Conservation (phyloP, 92 coral and sea anemone genomes). For the Parazoanthus atlanticus region DNA sequence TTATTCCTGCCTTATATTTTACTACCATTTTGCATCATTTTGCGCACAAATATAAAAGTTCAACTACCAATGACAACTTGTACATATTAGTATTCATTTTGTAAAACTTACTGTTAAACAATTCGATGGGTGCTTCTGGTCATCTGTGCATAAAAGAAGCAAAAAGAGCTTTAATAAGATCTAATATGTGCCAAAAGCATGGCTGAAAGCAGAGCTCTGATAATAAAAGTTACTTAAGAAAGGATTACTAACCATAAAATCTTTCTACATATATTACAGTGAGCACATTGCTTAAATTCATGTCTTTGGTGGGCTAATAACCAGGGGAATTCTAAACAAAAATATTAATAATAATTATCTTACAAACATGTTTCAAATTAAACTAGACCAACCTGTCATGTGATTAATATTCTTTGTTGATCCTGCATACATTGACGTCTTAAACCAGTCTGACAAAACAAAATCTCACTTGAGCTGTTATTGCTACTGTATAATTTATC, state of each 20-base stretch:
- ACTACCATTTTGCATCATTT: no score
- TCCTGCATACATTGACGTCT: slow-evolving; percentile 82
- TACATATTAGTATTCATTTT: no score
- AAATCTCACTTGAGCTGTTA: neutral
- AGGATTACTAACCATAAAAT: no score
- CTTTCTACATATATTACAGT: no score
- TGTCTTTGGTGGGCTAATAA: neutral
- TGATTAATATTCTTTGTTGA: slow-evolving; percentile 58
- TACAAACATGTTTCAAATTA: neutral
- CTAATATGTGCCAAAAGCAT: neutral
- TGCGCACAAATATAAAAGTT: no score
- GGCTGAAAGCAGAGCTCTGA: neutral
- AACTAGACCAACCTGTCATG: slow-evolving; percentile 33
- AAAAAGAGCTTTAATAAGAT: neutral
- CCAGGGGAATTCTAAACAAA: no score
- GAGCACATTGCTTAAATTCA: no score
- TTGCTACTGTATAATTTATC: neutral
- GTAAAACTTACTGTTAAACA: slow-evolving; percentile 18
- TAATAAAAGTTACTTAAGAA: no score
- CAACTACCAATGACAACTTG: no score
- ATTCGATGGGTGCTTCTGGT: slow-evolving; percentile 26
- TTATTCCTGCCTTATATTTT: neutral
- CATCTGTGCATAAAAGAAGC: neutral
- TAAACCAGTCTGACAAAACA: slow-evolving; percentile 86
- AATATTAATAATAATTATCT: no score